These are phyloP conservation scores for Idris sp. DNA, from an alignment of 1,140 invertebrate genomes.

Conservation along the genomic window DNA sequence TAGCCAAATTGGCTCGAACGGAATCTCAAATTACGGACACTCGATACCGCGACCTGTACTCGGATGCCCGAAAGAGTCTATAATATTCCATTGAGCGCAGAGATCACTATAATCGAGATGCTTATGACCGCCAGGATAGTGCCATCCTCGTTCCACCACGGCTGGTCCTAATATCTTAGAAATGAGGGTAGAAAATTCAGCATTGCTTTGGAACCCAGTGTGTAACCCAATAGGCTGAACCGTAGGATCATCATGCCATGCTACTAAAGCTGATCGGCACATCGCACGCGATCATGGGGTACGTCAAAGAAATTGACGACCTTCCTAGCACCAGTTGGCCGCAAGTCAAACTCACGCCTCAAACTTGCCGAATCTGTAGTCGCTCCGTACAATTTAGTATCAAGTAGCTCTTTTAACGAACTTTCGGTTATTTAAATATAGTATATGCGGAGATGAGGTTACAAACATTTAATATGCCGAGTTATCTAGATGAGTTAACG, in stretches of 20 bases:
- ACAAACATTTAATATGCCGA: constrained; percentile 30
- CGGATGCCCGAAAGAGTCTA: constrained; percentile 64
- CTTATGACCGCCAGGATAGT: constrained; percentile 43
- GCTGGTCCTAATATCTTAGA: constrained; percentile 43
- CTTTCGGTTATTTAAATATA: constrained; percentile 26
- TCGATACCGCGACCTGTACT: constrained; percentile 63
- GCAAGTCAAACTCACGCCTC: constrained; percentile 64
- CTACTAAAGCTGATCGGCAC: constrained; percentile 77
- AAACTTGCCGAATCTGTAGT: constrained; percentile 3
- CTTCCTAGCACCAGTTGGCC: constrained; percentile 71
- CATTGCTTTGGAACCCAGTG: constrained; percentile 44
- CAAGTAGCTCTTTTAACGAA: constrained; percentile 48
- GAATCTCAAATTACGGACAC: constrained; percentile 71
- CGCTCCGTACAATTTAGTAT: constrained; percentile 25
- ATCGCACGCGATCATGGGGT: constrained; percentile 76
- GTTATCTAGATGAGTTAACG: constrained; percentile 14
- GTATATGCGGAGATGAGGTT: constrained; percentile 11
- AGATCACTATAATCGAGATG: constrained; percentile 68
- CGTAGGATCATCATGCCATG: constrained; percentile 73
- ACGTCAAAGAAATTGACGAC: constrained; percentile 75
- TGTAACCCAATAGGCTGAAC: constrained; percentile 75
- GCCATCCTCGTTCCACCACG: constrained; percentile 15
- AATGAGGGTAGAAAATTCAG: constrained; percentile 46
- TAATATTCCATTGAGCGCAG: constrained; percentile 67
- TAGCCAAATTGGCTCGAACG: constrained; percentile 71